Evolutionary conservation across 2,113 vertebrate species (phyloP).

Genomic region (Pseudorasbora parva): DNA sequence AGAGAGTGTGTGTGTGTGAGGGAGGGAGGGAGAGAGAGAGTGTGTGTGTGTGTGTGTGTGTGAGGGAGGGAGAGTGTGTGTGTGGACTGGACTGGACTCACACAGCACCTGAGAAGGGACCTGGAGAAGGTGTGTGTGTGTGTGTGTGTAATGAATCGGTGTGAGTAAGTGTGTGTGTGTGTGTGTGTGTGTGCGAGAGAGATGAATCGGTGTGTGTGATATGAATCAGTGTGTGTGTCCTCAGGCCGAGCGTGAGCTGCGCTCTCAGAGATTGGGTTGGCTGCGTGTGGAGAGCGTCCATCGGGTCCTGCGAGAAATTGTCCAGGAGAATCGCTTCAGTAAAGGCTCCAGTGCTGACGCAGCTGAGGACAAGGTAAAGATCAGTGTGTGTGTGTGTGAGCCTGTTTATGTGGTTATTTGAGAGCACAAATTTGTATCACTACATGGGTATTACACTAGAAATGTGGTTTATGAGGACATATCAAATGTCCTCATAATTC

Average conservation of each 20-base stretch:
- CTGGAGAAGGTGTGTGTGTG: constrained; percentile 73
- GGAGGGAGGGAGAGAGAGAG: too few relatives aligned
- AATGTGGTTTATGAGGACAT: too few relatives aligned
- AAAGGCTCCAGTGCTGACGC: constrained; percentile 64
- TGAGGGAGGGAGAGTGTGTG: constrained; percentile 41
- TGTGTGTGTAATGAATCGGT: too few relatives aligned
- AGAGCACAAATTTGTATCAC: too few relatives aligned
- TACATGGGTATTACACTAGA: too few relatives aligned
- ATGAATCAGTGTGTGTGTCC: neutral
- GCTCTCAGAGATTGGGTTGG: constrained; percentile 76
- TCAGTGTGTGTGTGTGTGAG: too few relatives aligned
- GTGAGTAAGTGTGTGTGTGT: too few relatives aligned
- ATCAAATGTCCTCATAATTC: too few relatives aligned
- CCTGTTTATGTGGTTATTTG: too few relatives aligned
- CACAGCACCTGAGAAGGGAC: constrained; percentile 71
- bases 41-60: too few relatives aligned
- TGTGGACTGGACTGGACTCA: constrained; percentile 80
- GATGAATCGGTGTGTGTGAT: neutral
- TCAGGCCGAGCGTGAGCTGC: constrained; percentile 79
- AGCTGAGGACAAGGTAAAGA: constrained; percentile 79
- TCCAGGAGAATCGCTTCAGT: constrained; percentile 76
- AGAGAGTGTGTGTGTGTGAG: too few relatives aligned
- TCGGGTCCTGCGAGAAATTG: constrained; percentile 80
- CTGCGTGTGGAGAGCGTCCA: constrained; percentile 77
- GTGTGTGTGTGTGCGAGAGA: too few relatives aligned